Base-by-base conservation (phyloP, 2,888 invertebrate genomes). In the Saturnia japonica region DNA sequence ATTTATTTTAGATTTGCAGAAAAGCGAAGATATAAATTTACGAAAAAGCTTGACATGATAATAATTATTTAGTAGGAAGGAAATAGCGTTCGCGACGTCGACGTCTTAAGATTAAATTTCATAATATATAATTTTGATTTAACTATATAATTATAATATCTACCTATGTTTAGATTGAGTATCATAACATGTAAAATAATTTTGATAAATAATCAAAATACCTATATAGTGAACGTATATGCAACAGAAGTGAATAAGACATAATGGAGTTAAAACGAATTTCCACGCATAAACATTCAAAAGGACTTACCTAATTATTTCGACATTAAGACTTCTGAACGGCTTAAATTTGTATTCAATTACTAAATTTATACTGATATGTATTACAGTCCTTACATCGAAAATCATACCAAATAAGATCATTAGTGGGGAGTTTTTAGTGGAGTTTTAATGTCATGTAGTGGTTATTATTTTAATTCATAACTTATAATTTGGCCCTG, bases 181-280 rank as follows among this genome's bases (percentile, higher is more conserved):
- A 43, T 8, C 43, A 43, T 54, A 54, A 54, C n/a, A 22, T n/a
- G 19, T 47, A 19, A 19, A 47, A 47, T 47, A 1, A 47, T 47
- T 47, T 47, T 19, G 19, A 19, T n/a, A n/a, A 47, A 22, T 54
- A 54, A 54, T 11, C 22, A 54, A 54, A 19, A 51, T 51, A n/a
- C n/a, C n/a, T n/a, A 51, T n/a, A 51, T 51, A n/a, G 9, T 57
- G 28, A 12, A 28, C 14, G 25, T 60, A 28, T 86, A 83, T 84
- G 81, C 82, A 81, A 78, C 76, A 76, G 74, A 76, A 75, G 76
- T 74, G 80, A 84, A 85, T 81, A 76, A 81, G 82, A 85, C 86
- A 86, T 82, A 86, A 83, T 84, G 81, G 85, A 88, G 79, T 86
- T 87, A 83, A 86, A 86, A 86, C 84, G 80, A 88, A 85, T 77